Conservation (phyloP, 2,797 vertebrate genomes). For the Sparus aurata region DNA sequence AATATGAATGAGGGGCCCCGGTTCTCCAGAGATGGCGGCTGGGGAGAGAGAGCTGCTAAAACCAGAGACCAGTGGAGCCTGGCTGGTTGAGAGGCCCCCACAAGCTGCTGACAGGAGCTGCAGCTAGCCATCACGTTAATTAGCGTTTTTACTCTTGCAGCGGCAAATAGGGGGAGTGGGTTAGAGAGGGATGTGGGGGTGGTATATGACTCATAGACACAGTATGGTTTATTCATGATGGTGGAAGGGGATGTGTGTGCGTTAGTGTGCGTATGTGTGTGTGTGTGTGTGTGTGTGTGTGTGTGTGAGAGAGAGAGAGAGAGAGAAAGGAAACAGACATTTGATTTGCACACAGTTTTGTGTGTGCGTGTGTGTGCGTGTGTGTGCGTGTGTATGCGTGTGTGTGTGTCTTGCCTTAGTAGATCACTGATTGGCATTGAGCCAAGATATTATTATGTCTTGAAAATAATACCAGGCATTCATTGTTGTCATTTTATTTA, state of each 20-base stretch:
- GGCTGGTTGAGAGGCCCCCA: conserved; percentile 84
- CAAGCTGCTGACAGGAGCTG: conserved; percentile 85
- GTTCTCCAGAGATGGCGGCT: conserved; percentile 82
- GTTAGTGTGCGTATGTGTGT: conserved; percentile 50
- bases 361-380: conserved; percentile 19
- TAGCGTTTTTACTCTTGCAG: conserved; percentile 85
- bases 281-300: conserved; percentile 35
- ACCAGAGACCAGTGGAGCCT: conserved; percentile 81
- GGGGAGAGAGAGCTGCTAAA: conserved; percentile 80
- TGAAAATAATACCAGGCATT: conserved; percentile 69
- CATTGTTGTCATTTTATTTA: conserved; percentile 56
- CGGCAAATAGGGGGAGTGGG: conserved; percentile 80
- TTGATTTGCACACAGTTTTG: conserved; percentile 68
- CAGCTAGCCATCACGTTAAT: conserved; percentile 87
- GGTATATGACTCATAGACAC: conserved; percentile 87
- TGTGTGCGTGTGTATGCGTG: conserved; percentile 39
- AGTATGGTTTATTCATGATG: conserved; percentile 88
- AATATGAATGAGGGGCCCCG: conserved; percentile 85
- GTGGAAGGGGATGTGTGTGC: conserved; percentile 80
- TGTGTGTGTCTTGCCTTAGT: conserved; percentile 56
- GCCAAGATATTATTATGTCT: conserved; percentile 79
- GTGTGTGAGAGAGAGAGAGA: conserved; percentile 30
- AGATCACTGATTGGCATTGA: conserved; percentile 79
- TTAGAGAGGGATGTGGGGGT: conserved; percentile 84
- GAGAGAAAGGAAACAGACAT: conserved; percentile 69